Conservation (phyloP, 1,140 invertebrate genomes). For the Octopus bimaculoides region DNA sequence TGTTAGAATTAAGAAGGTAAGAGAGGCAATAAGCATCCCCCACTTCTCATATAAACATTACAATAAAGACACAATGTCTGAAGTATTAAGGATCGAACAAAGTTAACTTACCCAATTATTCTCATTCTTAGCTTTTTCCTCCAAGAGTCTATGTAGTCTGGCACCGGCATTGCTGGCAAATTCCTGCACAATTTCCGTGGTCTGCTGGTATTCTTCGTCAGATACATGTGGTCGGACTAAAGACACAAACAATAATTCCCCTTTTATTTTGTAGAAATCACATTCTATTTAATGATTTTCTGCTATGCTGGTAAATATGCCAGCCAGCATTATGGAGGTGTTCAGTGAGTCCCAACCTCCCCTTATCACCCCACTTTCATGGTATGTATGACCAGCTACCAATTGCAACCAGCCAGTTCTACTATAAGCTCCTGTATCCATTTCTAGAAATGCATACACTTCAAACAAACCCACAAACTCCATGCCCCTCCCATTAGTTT, state of each 20-base stretch:
- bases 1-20: too few relatives aligned
- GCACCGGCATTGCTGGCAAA: constrained; percentile 54
- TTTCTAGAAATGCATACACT: too few relatives aligned
- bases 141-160: constrained; percentile 49
- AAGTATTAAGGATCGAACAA: too few relatives aligned
- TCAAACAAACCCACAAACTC: not conserved
- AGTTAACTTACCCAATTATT: constrained; percentile 54
- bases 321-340: not conserved
- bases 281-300: not conserved
- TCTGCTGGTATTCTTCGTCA: constrained; percentile 51
- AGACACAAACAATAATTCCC: not conserved
- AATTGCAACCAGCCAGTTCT: not conserved
- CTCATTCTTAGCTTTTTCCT: constrained; percentile 40
- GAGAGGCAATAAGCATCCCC: too few relatives aligned
- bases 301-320: not conserved
- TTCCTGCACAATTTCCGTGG: constrained; percentile 49
- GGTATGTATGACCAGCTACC: not conserved
- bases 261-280: not conserved
- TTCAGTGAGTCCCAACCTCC: not conserved
- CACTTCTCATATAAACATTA: too few relatives aligned
- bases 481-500: too few relatives aligned
- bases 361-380: not conserved
- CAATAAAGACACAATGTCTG: too few relatives aligned
- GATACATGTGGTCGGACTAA: constrained; percentile 51
- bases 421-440: not conserved